Percentiles rank a stretch among this genome's conserved stretches.
Conservation (phyloP, 1,140 invertebrate genomes). For the Chrysoperla carnea region DNA sequence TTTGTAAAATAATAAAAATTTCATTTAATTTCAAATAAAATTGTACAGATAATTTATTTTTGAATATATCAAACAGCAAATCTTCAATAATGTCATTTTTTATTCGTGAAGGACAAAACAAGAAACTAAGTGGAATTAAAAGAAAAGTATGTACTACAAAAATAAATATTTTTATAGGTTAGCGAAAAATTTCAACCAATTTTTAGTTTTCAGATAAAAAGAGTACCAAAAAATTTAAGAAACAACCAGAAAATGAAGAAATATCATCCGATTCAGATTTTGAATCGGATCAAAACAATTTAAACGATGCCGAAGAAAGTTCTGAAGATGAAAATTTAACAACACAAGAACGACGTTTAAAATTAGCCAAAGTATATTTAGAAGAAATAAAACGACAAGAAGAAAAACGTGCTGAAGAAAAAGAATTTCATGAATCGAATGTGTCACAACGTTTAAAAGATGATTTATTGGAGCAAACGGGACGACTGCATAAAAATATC, state of each 20-base stretch:
- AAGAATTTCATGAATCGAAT: conserved; percentile 35
- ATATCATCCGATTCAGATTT: conserved; percentile 14
- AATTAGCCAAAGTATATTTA: conserved; percentile 77
- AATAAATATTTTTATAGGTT: background rate
- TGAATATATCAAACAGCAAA: no score
- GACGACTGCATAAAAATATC: conserved; percentile 52
- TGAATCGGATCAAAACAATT: conserved; percentile 24
- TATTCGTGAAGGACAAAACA: background rate
- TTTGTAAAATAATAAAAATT: no score
- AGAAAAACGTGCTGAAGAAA: conserved; percentile 41
- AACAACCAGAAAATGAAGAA: background rate
- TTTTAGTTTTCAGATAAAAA: background rate
- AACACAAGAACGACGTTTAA: conserved; percentile 72
- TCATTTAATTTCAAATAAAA: no score
- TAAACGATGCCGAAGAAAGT: conserved; percentile 32
- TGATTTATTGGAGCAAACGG: conserved; percentile 72
- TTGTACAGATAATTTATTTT: no score
- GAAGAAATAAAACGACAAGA: conserved; percentile 67
- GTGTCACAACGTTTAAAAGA: conserved; percentile 42
- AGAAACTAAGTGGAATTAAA: background rate
- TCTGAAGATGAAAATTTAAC: conserved; percentile 61
- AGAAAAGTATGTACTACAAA: background rate
- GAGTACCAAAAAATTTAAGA: background rate
- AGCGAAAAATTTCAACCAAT: background rate
- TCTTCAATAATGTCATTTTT: background rate